These are phyloP conservation scores for Mimumesa dahlbomi DNA, from an alignment of 2,888 invertebrate genomes.

Conservation along the genomic window DNA sequence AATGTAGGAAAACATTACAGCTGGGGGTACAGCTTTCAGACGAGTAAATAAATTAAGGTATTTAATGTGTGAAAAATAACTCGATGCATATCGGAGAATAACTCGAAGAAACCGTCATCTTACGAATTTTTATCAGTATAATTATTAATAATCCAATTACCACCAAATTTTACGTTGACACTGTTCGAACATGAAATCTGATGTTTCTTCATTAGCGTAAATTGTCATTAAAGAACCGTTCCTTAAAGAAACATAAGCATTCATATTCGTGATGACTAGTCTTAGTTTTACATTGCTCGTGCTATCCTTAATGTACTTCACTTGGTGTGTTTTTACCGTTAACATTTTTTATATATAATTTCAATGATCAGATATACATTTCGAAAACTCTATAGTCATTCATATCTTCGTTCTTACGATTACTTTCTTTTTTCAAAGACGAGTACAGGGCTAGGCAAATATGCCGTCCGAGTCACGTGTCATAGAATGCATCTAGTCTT, in stretches of 20 bases:
- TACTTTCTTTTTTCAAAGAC: too few relatives aligned
- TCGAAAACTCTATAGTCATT: background rate
- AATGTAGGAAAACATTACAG: conserved; percentile 55
- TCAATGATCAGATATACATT: background rate
- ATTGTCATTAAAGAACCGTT: background rate
- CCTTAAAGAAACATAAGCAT: conserved; percentile 5
- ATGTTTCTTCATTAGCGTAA: background rate
- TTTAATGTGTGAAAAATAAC: conserved; percentile 49
- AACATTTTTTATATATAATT: background rate
- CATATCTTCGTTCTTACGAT: too few relatives aligned
- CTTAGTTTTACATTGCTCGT: conserved; percentile 21
- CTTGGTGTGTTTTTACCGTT: conserved; percentile 14
- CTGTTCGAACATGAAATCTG: background rate
- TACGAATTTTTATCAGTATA: background rate
- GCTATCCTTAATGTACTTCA: background rate
- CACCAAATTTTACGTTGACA: background rate
- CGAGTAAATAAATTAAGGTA: conserved; percentile 52
- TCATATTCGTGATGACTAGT: conserved; percentile 7
- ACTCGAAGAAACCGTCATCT: conserved; percentile 60
- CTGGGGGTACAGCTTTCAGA: conserved; percentile 67
- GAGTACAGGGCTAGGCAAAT: too few relatives aligned
- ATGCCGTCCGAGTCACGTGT: too few relatives aligned
- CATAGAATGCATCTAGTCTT: too few relatives aligned
- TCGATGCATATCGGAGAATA: conserved; percentile 46
- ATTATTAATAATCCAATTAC: background rate